These are phyloP conservation scores for Gallinago solitaria DNA, from an alignment of 2,797 vertebrate genomes.

Conservation along the genomic window DNA sequence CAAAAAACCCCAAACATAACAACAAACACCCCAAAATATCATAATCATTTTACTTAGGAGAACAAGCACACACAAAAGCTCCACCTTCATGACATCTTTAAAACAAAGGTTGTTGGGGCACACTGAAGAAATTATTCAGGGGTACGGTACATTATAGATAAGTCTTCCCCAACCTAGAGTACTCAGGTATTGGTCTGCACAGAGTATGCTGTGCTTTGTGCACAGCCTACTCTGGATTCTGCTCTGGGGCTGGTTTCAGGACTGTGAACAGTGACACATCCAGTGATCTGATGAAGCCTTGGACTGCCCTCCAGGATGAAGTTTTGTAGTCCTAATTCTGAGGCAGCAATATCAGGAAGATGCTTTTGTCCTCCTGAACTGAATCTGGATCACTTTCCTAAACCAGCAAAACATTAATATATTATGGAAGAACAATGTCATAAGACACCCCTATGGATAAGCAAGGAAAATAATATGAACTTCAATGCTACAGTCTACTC, in stretches of 20 bases:
- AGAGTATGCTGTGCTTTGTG: fast-evolving
- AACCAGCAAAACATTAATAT: not conserved
- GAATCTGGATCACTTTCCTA: not conserved
- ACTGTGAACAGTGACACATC: not conserved
- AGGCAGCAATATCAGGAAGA: not conserved
- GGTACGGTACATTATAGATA: not conserved
- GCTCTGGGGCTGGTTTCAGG: not conserved
- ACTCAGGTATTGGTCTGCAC: fast-evolving
- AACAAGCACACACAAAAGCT: fast-evolving
- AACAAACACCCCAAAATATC: not conserved
- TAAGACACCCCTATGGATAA: not conserved
- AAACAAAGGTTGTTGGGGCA: not conserved
- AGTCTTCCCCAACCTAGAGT: not conserved
- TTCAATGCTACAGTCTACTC: not conserved
- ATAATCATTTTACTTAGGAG: not conserved
- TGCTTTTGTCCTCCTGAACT: not conserved
- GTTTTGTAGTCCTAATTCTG: not conserved
- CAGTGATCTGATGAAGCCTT: not conserved
- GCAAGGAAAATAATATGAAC: not conserved
- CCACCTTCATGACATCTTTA: not conserved
- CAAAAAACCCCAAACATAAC: not conserved
- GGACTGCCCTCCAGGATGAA: not conserved
- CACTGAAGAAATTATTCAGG: not conserved
- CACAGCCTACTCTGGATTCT: not conserved
- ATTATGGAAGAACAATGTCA: not conserved